Evolutionary conservation across 2,113 vertebrate species (phyloP), one percentile per base, ranked within the genome.

Genomic region (Neopipo cinnamomea): DNA sequence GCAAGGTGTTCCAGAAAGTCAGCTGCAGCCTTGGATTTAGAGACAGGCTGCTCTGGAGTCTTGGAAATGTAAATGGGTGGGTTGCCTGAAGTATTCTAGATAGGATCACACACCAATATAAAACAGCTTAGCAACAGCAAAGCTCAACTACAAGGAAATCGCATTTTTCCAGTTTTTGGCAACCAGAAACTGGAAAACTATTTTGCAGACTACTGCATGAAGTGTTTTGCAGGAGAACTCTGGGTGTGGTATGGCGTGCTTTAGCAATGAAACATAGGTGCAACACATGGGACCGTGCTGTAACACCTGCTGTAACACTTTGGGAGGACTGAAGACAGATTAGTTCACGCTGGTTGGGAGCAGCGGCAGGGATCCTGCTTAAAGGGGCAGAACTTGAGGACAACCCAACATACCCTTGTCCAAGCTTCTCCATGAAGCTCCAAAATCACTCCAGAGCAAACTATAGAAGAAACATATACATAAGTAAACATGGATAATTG

Each of bases 371-470:
- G 90, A 93, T 91, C 74, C 85, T 91, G 70, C 85, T 94, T 79
- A 56, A 82, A 67, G 49, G 61, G 63, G 53, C n/a, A 76, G 53
- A 93, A 90, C n/a, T 82, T n/a, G 53, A 90, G 41, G 61, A 91
- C 33, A 79, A 55, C 53, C 73, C 70, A 65, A 92, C 76, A 78
- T 81, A 85, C 27, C 61, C 92, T 91, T 76, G 58, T 90, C 92
- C 90, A 85, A 94, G 90, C 85, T 94, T 93, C 82, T 97, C 90
- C 82, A 76, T 68, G 79, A 97, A 96, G 92, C 92, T 95, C 74
- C 66, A 56, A 93, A 95, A 94, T 83, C 85, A 90, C 59, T 93
- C 75, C 85, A 97, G 81, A 97, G 78, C 81, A 91, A 96, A 94
- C 81, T 93, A 93, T 0, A 94, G 78, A 94, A 75, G 73, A 96